Evolutionary conservation across 2,888 invertebrate genomes (phyloP).

Genomic region (Pasiphila rectangulata): DNA sequence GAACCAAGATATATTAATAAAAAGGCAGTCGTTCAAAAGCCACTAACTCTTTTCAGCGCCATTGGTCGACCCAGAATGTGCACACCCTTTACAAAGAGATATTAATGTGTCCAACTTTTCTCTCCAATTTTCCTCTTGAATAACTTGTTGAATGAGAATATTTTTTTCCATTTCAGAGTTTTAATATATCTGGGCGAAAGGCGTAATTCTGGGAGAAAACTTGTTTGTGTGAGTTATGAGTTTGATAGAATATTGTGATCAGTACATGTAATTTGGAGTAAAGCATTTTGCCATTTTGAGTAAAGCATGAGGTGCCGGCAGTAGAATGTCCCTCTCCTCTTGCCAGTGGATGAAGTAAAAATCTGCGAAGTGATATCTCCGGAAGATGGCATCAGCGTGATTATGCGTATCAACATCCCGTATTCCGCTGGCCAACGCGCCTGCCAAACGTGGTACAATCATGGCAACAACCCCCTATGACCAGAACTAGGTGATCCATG

Average conservation of each 20-base stretch:
- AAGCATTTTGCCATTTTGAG: too few species aligned
- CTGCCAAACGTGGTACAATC: too few species aligned
- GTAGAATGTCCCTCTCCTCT: too few species aligned
- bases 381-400: too few species aligned
- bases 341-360: too few species aligned
- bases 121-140: conserved; percentile 30
- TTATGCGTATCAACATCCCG: too few species aligned
- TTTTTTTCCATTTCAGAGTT: conserved; percentile 25
- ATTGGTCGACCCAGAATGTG: conserved; percentile 23
- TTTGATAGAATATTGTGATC: conserved; percentile 3
- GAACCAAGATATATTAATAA: conserved; percentile 37
- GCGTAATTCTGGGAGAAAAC: conserved; percentile 16
- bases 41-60: conserved; percentile 25
- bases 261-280: too few species aligned
- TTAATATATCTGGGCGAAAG: conserved; percentile 22
- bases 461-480: too few species aligned
- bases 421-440: too few species aligned
- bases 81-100: conserved; percentile 24
- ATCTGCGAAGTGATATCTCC: too few species aligned
- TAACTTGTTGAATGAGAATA: conserved; percentile 34
- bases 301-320: too few species aligned
- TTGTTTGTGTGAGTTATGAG: conserved; percentile 10
- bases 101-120: conserved; percentile 31
- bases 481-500: too few species aligned
- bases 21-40: conserved; percentile 33